These are phyloP conservation scores for Bellardia bayeri DNA, from an alignment of 2,888 invertebrate genomes.

Conservation along the genomic window DNA sequence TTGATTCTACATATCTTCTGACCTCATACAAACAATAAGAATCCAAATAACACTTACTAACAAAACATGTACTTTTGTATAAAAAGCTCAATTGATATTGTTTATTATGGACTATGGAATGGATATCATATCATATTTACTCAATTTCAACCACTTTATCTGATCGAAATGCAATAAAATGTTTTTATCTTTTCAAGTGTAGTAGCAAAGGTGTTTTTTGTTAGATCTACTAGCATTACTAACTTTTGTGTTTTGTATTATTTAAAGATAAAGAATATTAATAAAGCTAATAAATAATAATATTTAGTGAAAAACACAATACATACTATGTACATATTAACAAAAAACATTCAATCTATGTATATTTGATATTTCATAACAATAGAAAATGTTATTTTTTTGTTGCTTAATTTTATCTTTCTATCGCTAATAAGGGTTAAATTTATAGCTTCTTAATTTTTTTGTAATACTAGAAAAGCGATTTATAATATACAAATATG, in stretches of 20 bases:
- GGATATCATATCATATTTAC: constrained; percentile 81
- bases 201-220: constrained; percentile 80
- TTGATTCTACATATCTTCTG: constrained; percentile 19
- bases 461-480: constrained; percentile 16
- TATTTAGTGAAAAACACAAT: constrained; percentile 77
- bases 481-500: constrained; percentile 23
- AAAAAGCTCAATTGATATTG: constrained; percentile 18
- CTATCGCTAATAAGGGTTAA: constrained; percentile 38
- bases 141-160: constrained; percentile 79
- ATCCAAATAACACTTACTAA: not conserved
- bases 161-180: constrained; percentile 82
- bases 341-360: constrained; percentile 24
- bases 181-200: constrained; percentile 83
- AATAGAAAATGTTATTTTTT: constrained; percentile 18
- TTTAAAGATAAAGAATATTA: constrained; percentile 83
- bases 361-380: constrained; percentile 38
- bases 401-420: constrained; percentile 57
- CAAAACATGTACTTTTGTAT: not conserved
- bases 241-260: constrained; percentile 73
- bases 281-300: constrained; percentile 83
- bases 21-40: constrained; percentile 47
- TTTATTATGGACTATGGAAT: constrained; percentile 76
- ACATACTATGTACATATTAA: constrained; percentile 71
- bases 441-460: constrained; percentile 33
- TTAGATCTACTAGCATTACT: constrained; percentile 76